These are phyloP conservation scores for Aethes cnicana DNA, from an alignment of 2,888 invertebrate genomes.

Conservation along the genomic window DNA sequence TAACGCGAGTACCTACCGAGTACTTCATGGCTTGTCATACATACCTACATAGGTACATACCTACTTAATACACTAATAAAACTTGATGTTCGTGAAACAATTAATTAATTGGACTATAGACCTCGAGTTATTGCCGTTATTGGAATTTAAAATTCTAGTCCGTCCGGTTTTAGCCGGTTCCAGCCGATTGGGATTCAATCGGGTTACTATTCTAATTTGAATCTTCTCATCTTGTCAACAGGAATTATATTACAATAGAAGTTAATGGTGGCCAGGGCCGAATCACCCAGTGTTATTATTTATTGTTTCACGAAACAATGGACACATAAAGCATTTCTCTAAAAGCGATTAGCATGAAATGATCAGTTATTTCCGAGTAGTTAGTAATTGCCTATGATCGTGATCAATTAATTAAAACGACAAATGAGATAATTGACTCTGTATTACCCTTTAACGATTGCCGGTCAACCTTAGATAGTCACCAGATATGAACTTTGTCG, in stretches of 20 bases:
- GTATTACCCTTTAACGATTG: no score
- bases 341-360: slow-evolving; percentile 70
- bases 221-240: slow-evolving; percentile 4
- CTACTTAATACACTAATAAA: slow-evolving; percentile 24
- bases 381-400: slow-evolving; percentile 33
- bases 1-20: no score
- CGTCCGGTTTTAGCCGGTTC: no score
- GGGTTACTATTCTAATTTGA: neutral
- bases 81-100: slow-evolving; percentile 26
- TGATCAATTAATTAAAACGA: slow-evolving; percentile 44
- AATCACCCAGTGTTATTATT: slow-evolving; percentile 45
- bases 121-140: slow-evolving; percentile 16
- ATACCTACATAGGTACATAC: no score
- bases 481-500: no score
- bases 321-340: slow-evolving; percentile 73
- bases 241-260: neutral
- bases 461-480: no score
- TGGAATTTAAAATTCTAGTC: slow-evolving; percentile 11
- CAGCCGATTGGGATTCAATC: neutral
- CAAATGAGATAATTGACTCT: slow-evolving; percentile 44
- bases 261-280: slow-evolving; percentile 4
- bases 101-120: slow-evolving; percentile 26
- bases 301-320: slow-evolving; percentile 72
- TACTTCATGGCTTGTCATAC: slow-evolving; percentile 28
- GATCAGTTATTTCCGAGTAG: slow-evolving; percentile 45